Conservation (phyloP, 2,113 vertebrate species). For the Poicephalus meyeri region DNA sequence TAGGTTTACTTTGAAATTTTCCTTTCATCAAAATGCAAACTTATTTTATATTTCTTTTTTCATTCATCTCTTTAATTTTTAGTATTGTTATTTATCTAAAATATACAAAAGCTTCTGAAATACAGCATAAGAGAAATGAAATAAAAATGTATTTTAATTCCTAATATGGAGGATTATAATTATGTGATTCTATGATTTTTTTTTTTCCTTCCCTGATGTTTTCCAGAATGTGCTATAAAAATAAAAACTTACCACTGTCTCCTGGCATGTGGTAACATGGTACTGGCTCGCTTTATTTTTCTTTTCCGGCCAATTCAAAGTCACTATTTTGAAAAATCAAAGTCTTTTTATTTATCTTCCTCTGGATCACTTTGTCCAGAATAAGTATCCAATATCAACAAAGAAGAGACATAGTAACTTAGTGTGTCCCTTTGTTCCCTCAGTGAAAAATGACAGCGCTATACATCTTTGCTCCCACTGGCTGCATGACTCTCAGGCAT, state of each 20-base stretch:
- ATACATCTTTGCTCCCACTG: constrained; percentile 5
- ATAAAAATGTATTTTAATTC: constrained; percentile 32
- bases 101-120: neutral
- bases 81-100: neutral
- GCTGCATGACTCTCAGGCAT: neutral
- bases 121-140: neutral
- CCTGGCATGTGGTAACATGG: constrained; percentile 59
- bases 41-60: neutral
- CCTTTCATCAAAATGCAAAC: neutral
- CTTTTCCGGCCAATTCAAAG: constrained; percentile 58
- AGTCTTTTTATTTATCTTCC: constrained; percentile 62
- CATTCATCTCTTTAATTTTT: neutral
- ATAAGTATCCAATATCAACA: constrained; percentile 52
- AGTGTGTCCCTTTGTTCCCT: constrained; percentile 4
- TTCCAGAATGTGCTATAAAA: constrained; percentile 68
- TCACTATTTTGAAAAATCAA: constrained; percentile 66
- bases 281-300: constrained; percentile 61
- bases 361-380: constrained; percentile 53
- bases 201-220: constrained; percentile 51
- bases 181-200: constrained; percentile 25
- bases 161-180: constrained; percentile 52
- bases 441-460: neutral
- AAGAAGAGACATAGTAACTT: neutral
- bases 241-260: constrained; percentile 68
- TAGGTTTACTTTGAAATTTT: neutral